Evolutionary conservation across 1,140 invertebrate genomes (phyloP).

Genomic region (Papilio polytes): DNA sequence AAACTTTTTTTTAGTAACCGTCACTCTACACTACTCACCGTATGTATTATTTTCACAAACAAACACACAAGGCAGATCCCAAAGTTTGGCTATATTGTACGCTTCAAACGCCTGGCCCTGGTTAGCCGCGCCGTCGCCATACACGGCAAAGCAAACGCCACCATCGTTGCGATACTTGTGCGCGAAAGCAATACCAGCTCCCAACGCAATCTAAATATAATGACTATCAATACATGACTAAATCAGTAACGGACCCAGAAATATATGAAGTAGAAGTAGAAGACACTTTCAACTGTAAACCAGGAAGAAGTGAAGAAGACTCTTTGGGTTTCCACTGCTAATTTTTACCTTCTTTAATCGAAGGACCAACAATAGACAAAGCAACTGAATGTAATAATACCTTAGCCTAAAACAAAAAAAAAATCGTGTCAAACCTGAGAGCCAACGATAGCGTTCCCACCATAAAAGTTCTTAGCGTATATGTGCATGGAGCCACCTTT

Average conservation of each 20-base stretch:
- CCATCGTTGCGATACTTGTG: slow-evolving; percentile 93
- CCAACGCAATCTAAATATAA: slow-evolving; percentile 91
- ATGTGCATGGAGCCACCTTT: slow-evolving; percentile 98
- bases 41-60: slow-evolving; percentile 99
- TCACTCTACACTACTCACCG: slow-evolving; percentile 81
- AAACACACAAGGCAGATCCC: slow-evolving; percentile 96
- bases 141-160: slow-evolving; percentile 94
- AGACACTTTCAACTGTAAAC: not conserved
- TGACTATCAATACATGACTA: slow-evolving; percentile 32
- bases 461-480: slow-evolving; percentile 96
- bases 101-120: slow-evolving; percentile 93
- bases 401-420: not conserved
- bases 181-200: slow-evolving; percentile 97
- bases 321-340: not conserved
- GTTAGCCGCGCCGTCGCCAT: slow-evolving; percentile 99
- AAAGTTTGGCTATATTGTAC: slow-evolving; percentile 93
- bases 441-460: slow-evolving; percentile 99
- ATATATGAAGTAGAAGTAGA: not conserved
- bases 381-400: not conserved
- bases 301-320: not conserved
- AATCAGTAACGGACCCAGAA: not conserved
- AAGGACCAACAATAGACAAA: not conserved
- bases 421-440: slow-evolving; percentile 90
- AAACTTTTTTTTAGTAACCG: no score
- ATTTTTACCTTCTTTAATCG: not conserved